These are phyloP conservation scores for Ceriagrion tenellum DNA, from an alignment of 2,888 invertebrate genomes.

Conservation along the genomic window DNA sequence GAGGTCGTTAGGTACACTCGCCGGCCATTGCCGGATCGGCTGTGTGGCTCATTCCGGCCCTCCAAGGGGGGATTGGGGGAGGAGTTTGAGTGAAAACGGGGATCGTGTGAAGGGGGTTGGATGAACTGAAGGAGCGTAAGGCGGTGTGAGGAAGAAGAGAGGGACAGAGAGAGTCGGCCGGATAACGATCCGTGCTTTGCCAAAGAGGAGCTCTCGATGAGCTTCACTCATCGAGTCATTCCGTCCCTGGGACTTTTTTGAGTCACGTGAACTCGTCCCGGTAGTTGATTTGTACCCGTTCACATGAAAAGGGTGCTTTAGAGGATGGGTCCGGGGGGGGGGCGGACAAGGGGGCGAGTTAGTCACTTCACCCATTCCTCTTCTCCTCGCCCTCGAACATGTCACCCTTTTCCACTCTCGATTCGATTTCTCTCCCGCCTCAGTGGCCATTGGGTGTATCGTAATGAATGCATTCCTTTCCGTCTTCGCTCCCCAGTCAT, in stretches of 20 bases:
- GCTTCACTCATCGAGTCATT: neutral
- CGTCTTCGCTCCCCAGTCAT: neutral
- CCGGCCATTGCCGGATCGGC: constrained; percentile 29
- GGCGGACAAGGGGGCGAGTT: neutral
- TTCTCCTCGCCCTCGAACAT: neutral
- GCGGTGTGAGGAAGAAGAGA: no score
- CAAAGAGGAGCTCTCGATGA: neutral
- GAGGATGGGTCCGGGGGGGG: no score
- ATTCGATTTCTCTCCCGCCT: neutral
- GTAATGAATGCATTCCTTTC: neutral
- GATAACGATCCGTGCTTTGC: constrained; percentile 24
- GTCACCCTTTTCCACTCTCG: neutral
- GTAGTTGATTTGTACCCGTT: neutral
- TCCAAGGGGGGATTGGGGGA: neutral
- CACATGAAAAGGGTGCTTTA: neutral
- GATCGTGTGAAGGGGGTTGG: neutral
- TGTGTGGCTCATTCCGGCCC: neutral
- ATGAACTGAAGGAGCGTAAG: no score
- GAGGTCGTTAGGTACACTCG: constrained; percentile 60
- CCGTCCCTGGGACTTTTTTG: neutral
- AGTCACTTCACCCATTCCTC: neutral
- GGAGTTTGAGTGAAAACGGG: neutral
- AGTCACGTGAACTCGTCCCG: neutral
- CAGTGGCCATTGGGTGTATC: neutral
- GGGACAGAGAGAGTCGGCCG: neutral